Conservation (phyloP, 2,797 vertebrate genomes). For the Sebastes minor region DNA sequence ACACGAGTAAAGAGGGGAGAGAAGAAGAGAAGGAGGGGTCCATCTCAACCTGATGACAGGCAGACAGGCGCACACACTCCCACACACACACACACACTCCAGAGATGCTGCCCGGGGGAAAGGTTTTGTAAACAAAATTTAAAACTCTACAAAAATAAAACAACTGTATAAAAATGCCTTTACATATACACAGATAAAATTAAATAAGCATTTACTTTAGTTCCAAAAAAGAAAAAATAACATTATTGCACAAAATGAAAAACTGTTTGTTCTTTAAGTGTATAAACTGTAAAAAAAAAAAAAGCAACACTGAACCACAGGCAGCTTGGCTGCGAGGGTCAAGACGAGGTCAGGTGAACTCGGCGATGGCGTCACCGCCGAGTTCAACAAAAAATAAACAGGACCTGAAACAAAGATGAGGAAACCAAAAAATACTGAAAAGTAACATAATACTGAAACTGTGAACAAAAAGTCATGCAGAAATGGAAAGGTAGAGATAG, state of each 20-base stretch:
- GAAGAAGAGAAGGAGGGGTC: constrained; percentile 13
- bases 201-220: constrained; percentile 87
- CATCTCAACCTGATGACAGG: constrained; percentile 37
- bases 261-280: constrained; percentile 74
- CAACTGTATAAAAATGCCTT: constrained; percentile 87
- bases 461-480: constrained; percentile 52
- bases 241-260: constrained; percentile 95
- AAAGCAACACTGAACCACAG: constrained; percentile 63
- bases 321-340: constrained; percentile 72
- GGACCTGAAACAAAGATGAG: constrained; percentile 53
- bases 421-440: constrained; percentile 65
- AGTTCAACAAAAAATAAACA: constrained; percentile 9
- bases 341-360: constrained; percentile 55
- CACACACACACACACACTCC: constrained; percentile 70
- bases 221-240: constrained; percentile 71
- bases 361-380: constrained; percentile 22
- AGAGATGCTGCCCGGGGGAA: constrained; percentile 87
- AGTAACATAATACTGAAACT: constrained; percentile 57
- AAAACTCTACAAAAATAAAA: constrained; percentile 88
- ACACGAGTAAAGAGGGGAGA: background rate
- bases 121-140: constrained; percentile 87
- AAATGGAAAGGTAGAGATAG: constrained; percentile 44
- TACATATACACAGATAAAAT: constrained; percentile 77
- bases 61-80: background rate
- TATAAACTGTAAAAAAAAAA: constrained; percentile 78